Percentiles rank a stretch among this genome's conserved stretches.
Conservation (phyloP, 35 echinoderm and acorn worm species). For the Eucidaris tribuloides region DNA sequence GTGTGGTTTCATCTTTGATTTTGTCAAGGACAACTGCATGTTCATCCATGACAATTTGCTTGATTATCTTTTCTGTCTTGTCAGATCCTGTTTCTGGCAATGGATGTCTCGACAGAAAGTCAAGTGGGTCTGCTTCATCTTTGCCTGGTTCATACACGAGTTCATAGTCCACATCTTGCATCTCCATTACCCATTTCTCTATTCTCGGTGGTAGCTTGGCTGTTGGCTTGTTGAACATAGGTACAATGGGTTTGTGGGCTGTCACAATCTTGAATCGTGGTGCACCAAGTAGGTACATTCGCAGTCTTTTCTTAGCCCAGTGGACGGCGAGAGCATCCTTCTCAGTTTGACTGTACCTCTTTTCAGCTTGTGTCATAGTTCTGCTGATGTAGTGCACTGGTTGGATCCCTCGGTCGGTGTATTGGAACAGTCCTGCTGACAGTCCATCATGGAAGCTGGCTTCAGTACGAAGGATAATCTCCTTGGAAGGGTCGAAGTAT, state of each 20-base stretch:
- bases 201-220: slow-evolving; percentile 47
- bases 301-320: slow-evolving; percentile 50
- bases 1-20: slow-evolving; percentile 32
- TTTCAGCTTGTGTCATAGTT: slow-evolving; percentile 43
- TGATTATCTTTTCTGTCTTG: slow-evolving; percentile 52
- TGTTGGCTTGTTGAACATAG: slow-evolving; percentile 48
- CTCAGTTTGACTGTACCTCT: slow-evolving; percentile 67
- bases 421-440: slow-evolving; percentile 70
- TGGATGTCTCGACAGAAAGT: slow-evolving; percentile 69
- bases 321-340: slow-evolving; percentile 59
- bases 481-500: slow-evolving; percentile 51
- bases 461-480: slow-evolving; percentile 52
- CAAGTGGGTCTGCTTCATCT: slow-evolving; percentile 43
- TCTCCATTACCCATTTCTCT: slow-evolving; percentile 60
- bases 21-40: slow-evolving; percentile 36
- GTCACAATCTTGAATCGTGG: slow-evolving; percentile 47
- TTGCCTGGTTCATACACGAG: slow-evolving; percentile 74
- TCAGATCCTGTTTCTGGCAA: slow-evolving; percentile 17
- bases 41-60: slow-evolving; percentile 29
- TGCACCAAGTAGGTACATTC: slow-evolving; percentile 47
- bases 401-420: slow-evolving; percentile 44
- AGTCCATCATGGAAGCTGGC: slow-evolving; percentile 67
- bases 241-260: slow-evolving; percentile 55
- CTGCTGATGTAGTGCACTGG: slow-evolving; percentile 57
- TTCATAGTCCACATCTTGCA: slow-evolving; percentile 74